phyloP scores from a whole-genome alignment of 2,797 vertebrate genomes.

The Phoeniculus purpureus region DNA sequence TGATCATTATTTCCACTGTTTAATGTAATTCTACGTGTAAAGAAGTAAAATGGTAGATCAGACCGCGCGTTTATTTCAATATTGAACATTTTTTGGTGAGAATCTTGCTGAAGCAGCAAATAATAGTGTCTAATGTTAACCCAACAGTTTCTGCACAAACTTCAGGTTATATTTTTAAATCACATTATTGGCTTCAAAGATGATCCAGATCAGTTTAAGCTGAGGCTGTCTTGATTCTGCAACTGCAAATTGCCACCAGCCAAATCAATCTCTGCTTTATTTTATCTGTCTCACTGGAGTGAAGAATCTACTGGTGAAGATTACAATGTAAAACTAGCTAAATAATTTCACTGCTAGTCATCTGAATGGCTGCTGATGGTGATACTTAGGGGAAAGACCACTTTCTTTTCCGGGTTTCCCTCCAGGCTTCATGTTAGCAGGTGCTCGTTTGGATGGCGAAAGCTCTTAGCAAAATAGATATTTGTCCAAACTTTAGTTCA shows the following conservation, averaged over 20 bases:
- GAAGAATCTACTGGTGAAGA: neutral
- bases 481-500: conserved; percentile 23
- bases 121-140: neutral
- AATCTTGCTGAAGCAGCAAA: neutral
- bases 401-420: neutral
- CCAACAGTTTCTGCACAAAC: neutral
- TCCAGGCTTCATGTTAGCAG: neutral
- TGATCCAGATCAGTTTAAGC: neutral
- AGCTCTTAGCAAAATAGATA: neutral
- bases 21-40: neutral
- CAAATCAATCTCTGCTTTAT: conserved; percentile 21
- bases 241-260: neutral
- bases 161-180: neutral
- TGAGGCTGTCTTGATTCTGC: neutral
- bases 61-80: neutral
- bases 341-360: neutral
- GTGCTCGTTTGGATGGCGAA: neutral
- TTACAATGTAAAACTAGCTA: neutral
- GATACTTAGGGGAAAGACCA: neutral
- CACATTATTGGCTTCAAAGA: neutral
- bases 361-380: neutral
- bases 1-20: neutral
- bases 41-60: neutral
- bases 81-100: neutral
- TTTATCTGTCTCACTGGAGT: neutral